These are phyloP conservation scores for Orientallactaga sibirica DNA, from an alignment of 2,797 vertebrate species.

Conservation along the genomic window DNA sequence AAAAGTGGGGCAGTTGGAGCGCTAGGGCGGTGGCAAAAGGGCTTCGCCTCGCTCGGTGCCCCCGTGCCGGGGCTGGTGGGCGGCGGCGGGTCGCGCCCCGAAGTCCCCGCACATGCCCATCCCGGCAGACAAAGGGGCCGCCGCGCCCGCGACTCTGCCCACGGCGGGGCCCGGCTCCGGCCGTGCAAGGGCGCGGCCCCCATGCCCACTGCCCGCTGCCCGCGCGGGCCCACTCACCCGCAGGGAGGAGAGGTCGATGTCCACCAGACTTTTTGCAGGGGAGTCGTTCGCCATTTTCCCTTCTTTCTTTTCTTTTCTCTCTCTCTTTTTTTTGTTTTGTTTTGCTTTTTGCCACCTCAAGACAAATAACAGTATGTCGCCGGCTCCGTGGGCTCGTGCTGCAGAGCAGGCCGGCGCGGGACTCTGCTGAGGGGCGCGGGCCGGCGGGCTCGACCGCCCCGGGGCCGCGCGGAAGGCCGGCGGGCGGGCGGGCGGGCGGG, in stretches of 20 bases:
- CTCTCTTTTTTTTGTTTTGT: no score
- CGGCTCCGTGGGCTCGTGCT: neutral
- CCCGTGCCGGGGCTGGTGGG: constrained; percentile 12
- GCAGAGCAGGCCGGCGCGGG: constrained; percentile 17
- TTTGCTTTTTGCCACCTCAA: neutral
- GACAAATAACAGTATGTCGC: neutral
- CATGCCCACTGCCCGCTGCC: constrained; percentile 36
- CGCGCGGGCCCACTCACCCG: constrained; percentile 91
- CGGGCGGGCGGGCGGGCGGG: constrained; percentile 46
- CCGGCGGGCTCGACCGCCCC: constrained; percentile 62
- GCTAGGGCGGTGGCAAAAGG: constrained; percentile 48
- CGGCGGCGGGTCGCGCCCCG: constrained; percentile 84
- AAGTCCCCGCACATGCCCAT: constrained; percentile 88
- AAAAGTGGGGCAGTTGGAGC: neutral
- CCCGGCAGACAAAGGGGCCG: constrained; percentile 93
- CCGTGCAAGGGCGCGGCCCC: constrained; percentile 63
- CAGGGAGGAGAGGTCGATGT: constrained; percentile 97
- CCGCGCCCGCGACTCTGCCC: constrained; percentile 66
- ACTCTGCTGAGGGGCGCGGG: constrained; percentile 55
- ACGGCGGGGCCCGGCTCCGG: constrained; percentile 52
- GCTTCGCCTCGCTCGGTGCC: neutral
- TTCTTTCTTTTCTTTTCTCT: neutral
- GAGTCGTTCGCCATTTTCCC: constrained; percentile 98
- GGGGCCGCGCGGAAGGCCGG: constrained; percentile 16
- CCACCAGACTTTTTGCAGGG: constrained; percentile 98